Base-by-base conservation (phyloP, 1,140 invertebrate species). In the Archegozetes longisetosus region DNA sequence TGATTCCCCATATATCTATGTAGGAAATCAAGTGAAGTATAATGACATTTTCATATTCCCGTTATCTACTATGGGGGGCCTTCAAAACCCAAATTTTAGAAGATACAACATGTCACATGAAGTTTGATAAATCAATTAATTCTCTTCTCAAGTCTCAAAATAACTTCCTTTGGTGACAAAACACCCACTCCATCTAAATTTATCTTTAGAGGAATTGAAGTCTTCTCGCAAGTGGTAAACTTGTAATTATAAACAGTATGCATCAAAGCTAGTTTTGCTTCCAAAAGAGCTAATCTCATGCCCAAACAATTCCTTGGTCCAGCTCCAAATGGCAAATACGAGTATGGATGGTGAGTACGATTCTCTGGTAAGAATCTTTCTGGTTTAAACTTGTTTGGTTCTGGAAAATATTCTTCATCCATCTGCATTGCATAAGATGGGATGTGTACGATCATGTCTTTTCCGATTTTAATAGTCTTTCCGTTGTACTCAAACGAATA, bases 381-480 rank as follows among this genome's bases (percentile, higher is more conserved):
- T 1, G 67, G 67, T 50, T 66, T 59, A 52, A 69, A 69, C 2
- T 29, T 48, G 25, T 66, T 46, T 9, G 68, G 68, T 3, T 68
- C 63, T 23, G 65, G 60, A 55, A 64, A 69, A 32, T 54, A 47
- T 23, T 60, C 53, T 6, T 46, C 46, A 58, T 68, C 60, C 27
- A 64, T 56, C 55, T 69, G 68, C n/a, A 69, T 62, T 0, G 32
- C 40, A 26, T 62, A 67, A 14, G 68, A 53, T 24, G 68, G 63
- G 29, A 66, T 61, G 0, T 17, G 20, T 25, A 70, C 54, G 2
- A 53, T 26, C 20, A 27, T 59, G 17, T 56, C 66, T 62, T 68
- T 68, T 17, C 48, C n/a, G 13, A 69, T 55, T 0, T 24, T 22
- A 14, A 62, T 53, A 53, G 17, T 75, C 63, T 0, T 70, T 75